phyloP scores from a whole-genome alignment of 2,797 vertebrate genomes.

The Danionella dracula region DNA sequence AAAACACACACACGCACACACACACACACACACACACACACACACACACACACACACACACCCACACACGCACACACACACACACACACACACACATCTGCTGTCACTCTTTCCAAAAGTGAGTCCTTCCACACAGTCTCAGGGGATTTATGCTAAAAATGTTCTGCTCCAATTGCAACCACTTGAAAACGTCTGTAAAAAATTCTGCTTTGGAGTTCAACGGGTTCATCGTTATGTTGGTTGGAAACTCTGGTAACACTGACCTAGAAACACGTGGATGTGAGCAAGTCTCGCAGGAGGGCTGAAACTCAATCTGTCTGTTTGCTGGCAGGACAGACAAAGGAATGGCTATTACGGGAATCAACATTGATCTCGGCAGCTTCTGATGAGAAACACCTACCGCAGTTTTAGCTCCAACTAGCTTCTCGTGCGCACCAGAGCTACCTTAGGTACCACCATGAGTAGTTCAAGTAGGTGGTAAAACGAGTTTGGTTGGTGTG shows the following conservation, averaged over 20 bases:
- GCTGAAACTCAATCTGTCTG: background rate
- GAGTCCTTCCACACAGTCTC: background rate
- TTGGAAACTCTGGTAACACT: background rate
- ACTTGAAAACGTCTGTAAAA: background rate
- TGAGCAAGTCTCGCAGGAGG: background rate
- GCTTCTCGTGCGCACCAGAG: too few species aligned
- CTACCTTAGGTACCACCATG: too few species aligned
- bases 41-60: too few species aligned
- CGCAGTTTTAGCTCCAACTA: too few species aligned
- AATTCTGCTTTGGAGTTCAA: background rate
- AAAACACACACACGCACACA: too few species aligned
- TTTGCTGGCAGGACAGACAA: background rate
- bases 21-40: too few species aligned
- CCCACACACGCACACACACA: too few species aligned
- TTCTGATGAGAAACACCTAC: too few species aligned
- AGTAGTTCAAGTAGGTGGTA: background rate
- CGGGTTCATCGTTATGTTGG: background rate
- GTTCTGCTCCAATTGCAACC: background rate
- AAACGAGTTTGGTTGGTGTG: background rate
- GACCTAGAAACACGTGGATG: slow-evolving; percentile 8
- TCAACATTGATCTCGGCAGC: too few species aligned
- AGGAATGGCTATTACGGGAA: background rate
- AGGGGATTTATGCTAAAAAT: background rate
- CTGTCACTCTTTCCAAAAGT: background rate
- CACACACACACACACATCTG: too few species aligned